These are phyloP conservation scores for Amazona ochrocephala DNA, from an alignment of 2,797 vertebrate genomes.

Conservation along the genomic window DNA sequence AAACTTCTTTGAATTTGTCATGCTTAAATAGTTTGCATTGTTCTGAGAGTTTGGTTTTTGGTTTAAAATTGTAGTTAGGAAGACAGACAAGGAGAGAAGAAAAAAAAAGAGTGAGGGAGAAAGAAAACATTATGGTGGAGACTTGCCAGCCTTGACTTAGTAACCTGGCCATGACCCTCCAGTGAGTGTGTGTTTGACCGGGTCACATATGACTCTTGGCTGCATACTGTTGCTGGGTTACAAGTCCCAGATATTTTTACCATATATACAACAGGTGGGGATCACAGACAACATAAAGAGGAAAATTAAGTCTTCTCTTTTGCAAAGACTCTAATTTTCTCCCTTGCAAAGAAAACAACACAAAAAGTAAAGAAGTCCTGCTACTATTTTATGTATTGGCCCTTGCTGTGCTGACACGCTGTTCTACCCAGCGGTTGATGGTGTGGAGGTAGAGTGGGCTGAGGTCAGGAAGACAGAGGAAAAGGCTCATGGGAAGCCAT, in stretches of 20 bases:
- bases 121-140: slow-evolving; percentile 71
- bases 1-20: slow-evolving; percentile 47
- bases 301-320: slow-evolving; percentile 48
- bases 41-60: background rate
- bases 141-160: slow-evolving; percentile 80
- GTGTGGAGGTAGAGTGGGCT: background rate
- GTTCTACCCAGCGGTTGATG: background rate
- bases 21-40: slow-evolving; percentile 66
- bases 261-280: slow-evolving; percentile 82
- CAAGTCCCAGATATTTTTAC: slow-evolving; percentile 74
- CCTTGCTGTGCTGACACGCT: background rate
- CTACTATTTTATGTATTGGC: background rate
- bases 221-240: slow-evolving; percentile 68
- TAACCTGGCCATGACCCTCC: slow-evolving; percentile 86
- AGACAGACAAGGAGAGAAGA: slow-evolving; percentile 27
- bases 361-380: background rate
- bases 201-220: slow-evolving; percentile 76
- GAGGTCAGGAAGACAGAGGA: background rate
- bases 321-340: slow-evolving; percentile 52
- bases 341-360: background rate
- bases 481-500: background rate
- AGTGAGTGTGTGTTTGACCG: slow-evolving; percentile 77
- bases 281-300: slow-evolving; percentile 45
- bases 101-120: slow-evolving; percentile 34
- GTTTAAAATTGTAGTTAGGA: slow-evolving; percentile 41